Conservation (phyloP, 53 echinoderm and acorn worm genomes). For the Stichopus horrens region DNA sequence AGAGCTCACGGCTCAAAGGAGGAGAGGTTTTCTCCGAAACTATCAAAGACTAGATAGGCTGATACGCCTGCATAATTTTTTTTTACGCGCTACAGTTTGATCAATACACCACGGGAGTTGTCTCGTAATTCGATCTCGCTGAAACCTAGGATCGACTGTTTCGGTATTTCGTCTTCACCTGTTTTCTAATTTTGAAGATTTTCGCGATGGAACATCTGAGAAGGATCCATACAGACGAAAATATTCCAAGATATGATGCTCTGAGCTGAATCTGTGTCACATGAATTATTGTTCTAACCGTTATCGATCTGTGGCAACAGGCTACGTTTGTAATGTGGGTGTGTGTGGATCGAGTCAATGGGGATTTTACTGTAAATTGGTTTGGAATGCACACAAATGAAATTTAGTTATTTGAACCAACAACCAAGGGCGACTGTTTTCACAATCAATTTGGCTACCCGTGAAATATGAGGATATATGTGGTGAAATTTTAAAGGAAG, state of each 20-base stretch:
- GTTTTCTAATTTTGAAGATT: not conserved
- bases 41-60: not conserved
- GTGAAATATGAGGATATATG: slow-evolving; percentile 1
- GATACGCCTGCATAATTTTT: not conserved
- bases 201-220: not conserved
- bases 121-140: not conserved
- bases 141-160: not conserved
- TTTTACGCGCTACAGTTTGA: not conserved
- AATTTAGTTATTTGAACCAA: not conserved
- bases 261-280: slow-evolving; percentile 13
- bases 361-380: not conserved
- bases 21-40: slow-evolving; percentile 16
- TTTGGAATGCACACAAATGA: not conserved
- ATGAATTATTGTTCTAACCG: not conserved
- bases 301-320: not conserved
- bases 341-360: not conserved
- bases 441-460: not conserved
- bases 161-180: not conserved
- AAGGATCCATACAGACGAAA: not conserved
- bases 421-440: slow-evolving; percentile 3
- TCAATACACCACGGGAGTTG: not conserved
- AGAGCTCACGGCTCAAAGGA: slow-evolving; percentile 28
- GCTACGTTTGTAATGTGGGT: not conserved
- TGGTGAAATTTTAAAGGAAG: not conserved
- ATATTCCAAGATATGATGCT: not conserved